Conservation (phyloP, 2,797 vertebrate genomes). For the Graptemys geographica region DNA sequence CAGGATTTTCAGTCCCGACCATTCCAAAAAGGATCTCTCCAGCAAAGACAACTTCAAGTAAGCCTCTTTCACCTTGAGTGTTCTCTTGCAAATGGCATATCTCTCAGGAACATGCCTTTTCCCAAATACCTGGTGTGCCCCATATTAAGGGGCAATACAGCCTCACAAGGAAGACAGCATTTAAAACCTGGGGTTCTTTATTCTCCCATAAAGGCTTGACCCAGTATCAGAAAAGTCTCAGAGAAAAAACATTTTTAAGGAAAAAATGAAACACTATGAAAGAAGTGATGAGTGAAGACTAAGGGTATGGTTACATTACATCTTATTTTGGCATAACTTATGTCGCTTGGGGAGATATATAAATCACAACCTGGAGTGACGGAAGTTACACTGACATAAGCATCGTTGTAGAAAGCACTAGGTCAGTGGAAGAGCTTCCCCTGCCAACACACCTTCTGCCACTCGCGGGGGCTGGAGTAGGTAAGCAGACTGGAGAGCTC, state of each 20-base stretch:
- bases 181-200: background rate
- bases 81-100: background rate
- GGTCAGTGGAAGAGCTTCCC: no score
- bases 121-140: background rate
- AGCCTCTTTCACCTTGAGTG: background rate
- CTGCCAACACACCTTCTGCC: no score
- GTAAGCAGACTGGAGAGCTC: no score
- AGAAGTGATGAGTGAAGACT: background rate
- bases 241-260: background rate
- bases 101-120: background rate
- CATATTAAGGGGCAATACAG: background rate
- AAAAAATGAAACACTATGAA: background rate
- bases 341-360: no score
- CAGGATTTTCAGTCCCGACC: background rate
- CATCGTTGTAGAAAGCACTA: no score
- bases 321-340: no score
- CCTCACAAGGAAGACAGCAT: background rate
- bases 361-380: no score
- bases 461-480: no score
- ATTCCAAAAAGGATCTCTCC: background rate
- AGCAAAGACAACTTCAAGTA: background rate
- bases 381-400: no score
- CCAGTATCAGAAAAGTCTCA: background rate
- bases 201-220: background rate
- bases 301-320: background rate